phyloP scores from a whole-genome alignment of 2,888 invertebrate genomes.

The Ectemnius lituratus region DNA sequence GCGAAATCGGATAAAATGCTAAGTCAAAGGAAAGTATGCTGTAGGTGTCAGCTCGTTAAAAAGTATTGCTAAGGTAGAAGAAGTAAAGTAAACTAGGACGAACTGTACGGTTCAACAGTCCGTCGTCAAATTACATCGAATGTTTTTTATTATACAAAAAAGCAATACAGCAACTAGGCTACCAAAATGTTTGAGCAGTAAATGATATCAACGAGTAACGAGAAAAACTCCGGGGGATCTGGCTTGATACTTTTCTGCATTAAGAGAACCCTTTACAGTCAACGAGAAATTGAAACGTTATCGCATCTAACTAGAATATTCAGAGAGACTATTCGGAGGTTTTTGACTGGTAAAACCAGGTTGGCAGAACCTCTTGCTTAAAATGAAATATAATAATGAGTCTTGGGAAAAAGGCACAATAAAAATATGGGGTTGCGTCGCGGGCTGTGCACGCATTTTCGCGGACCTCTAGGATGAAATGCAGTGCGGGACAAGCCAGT shows the following conservation, averaged over 20 bases:
- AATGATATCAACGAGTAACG: neutral
- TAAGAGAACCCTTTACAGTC: too few relatives aligned
- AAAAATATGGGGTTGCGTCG: slow-evolving; percentile 24
- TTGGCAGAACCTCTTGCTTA: too few relatives aligned
- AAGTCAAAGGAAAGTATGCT: slow-evolving; percentile 26
- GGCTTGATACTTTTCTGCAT: neutral
- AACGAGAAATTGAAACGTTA: too few relatives aligned
- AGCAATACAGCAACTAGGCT: neutral
- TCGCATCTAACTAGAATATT: too few relatives aligned
- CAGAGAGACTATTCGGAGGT: too few relatives aligned
- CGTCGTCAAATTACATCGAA: slow-evolving; percentile 13
- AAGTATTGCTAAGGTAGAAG: slow-evolving; percentile 46
- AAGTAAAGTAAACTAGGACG: slow-evolving; percentile 39
- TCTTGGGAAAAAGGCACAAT: neutral
- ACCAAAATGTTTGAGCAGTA: neutral
- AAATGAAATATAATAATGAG: too few relatives aligned
- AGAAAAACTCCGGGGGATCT: neutral
- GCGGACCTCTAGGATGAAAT: slow-evolving; percentile 57
- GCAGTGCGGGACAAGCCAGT: slow-evolving; percentile 64
- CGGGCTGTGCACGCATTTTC: slow-evolving; percentile 35
- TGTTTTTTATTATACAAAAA: slow-evolving; percentile 10
- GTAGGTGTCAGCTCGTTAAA: slow-evolving; percentile 53
- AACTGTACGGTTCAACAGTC: slow-evolving; percentile 18
- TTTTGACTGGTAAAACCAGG: too few relatives aligned
- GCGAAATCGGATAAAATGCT: too few relatives aligned